Base-by-base conservation (phyloP, 2,888 invertebrate genomes). In the Meta bourneti region DNA sequence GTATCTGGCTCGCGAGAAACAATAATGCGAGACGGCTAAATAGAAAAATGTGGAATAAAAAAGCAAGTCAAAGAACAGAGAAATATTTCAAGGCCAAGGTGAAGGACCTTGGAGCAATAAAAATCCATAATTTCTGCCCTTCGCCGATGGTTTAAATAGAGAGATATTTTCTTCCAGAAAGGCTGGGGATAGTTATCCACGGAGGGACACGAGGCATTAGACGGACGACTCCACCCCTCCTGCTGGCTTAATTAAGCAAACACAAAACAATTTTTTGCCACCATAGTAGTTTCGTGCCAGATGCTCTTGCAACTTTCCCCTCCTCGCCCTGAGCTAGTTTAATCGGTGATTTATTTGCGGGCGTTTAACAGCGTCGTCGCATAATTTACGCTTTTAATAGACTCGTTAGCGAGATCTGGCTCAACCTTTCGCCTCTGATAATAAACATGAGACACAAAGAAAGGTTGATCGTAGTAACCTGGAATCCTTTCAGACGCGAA, bases 31-130 rank as follows among this genome's bases (percentile, higher is more conserved):
- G 89, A 89, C 77, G 74, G 69, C 83, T 69, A 78, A 83, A 89
- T 83, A 90, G 84, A 84, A 84, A 90, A 90, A 90, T 84, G 69
- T 79, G 61, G 79, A 79, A 84, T 78, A 90, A 86, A 90, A 91
- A 83, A 83, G 49, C 82, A 78, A 81, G 91, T 88, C 91, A 91
- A 91, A 84, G 88, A 91, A 91, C 91, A 88, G 88, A 79, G 74
- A 83, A 91, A 51, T 80, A 88, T 88, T 79, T 88, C 88, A 91
- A 91, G 91, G 91, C 51, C 88, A 88, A 74, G 91, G 88, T 91
- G 71, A 91, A 91, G 74, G 79, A 88, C 87, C 90, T 87, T 88
- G 52, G 54, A 61, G 77, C 61, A 82, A 86, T 81, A 85, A 89
- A 87, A 87, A 91, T 87, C 91, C 83, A 82, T 91, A 91, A 86